Base-by-base conservation (phyloP, 2,888 invertebrate genomes). In the Holacanthella duospinosa region DNA sequence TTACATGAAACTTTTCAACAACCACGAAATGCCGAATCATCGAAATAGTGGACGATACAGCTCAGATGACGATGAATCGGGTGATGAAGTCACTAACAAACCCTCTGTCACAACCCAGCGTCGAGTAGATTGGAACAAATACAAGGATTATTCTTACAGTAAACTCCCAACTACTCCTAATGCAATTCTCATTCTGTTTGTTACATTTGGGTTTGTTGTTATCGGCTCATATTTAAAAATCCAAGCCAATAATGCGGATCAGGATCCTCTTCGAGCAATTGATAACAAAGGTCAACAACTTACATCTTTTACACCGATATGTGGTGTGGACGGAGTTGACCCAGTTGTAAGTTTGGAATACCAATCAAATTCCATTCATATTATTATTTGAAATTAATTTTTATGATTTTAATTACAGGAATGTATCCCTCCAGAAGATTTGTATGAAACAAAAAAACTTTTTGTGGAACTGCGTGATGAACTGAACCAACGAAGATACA, bases 381-480 rank as follows among this genome's bases (percentile, higher is more conserved):
- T n/a, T n/a, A n/a, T n/a, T n/a, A n/a, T n/a, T n/a, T n/a, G n/a
- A n/a, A n/a, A n/a, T n/a, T n/a, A n/a, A n/a, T n/a, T n/a, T n/a
- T n/a, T n/a, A n/a, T n/a, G n/a, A n/a, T n/a, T n/a, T n/a, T n/a
- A n/a, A n/a, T 56, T 58, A 21, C 48, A 64, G 64, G 65, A 62
- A 12, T 71, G 71, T 29, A 65, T 71, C 24, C 62, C 60, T n/a
- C 62, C 65, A 43, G 66, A 63, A 3, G 55, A 66, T 1, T 61
- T 71, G n/a, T 67, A 68, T 25, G 63, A 63, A 43, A 65, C 69
- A 3, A 64, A 65, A 43, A 63, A 48, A 19, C 59, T 71, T 16
- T 68, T 68, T 44, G 59, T 62, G n/a, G 59, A 64, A 9, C 55
- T 71, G 43, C 68, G 67, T 62, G 64, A 59, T 19, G 68, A 67